A percentile compares a stretch with the other conserved stretches of the same genome.
phyloP scores from a whole-genome alignment of 1,140 invertebrate genomes.

The Drosophila lacteicornis region DNA sequence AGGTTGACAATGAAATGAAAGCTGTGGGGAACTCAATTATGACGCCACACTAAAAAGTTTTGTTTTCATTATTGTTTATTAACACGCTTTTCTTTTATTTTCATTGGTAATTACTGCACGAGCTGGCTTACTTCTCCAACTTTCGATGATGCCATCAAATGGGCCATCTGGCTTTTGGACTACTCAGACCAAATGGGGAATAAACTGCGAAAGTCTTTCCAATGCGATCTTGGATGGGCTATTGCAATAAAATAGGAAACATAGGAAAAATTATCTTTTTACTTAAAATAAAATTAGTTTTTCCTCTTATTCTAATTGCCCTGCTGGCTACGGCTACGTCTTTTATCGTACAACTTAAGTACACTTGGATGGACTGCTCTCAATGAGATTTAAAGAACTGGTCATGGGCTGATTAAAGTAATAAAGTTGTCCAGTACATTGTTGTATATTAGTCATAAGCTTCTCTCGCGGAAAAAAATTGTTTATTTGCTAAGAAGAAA shows the following conservation, averaged over 20 bases:
- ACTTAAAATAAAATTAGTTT: conserved; percentile 51
- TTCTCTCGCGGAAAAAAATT: background rate
- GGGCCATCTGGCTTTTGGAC: conserved; percentile 12
- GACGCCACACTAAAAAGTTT: conserved; percentile 35
- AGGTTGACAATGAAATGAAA: conserved; percentile 29
- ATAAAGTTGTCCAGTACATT: background rate
- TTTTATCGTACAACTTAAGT: conserved; percentile 55
- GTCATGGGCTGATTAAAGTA: conserved; percentile 9
- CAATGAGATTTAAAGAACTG: conserved; percentile 39
- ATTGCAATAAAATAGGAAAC: conserved; percentile 9
- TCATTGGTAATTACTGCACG: conserved; percentile 55
- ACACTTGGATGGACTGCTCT: conserved; percentile 32
- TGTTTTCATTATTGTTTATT: conserved; percentile 45
- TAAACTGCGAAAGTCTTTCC: conserved; percentile 37
- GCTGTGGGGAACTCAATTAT: conserved; percentile 30
- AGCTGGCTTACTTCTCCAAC: conserved; percentile 10
- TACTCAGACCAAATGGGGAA: conserved; percentile 1
- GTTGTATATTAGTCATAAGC: background rate
- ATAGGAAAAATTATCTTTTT: conserved; percentile 41
- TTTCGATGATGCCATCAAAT: conserved; percentile 32
- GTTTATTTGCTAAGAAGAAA: background rate
- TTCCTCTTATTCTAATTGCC: conserved; percentile 68
- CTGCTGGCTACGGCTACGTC: conserved; percentile 22
- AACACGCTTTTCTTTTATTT: conserved; percentile 53
- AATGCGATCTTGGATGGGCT: conserved; percentile 25